These are phyloP conservation scores for Cisticola juncidis DNA, from an alignment of 2,113 vertebrate species.

Conservation along the genomic window DNA sequence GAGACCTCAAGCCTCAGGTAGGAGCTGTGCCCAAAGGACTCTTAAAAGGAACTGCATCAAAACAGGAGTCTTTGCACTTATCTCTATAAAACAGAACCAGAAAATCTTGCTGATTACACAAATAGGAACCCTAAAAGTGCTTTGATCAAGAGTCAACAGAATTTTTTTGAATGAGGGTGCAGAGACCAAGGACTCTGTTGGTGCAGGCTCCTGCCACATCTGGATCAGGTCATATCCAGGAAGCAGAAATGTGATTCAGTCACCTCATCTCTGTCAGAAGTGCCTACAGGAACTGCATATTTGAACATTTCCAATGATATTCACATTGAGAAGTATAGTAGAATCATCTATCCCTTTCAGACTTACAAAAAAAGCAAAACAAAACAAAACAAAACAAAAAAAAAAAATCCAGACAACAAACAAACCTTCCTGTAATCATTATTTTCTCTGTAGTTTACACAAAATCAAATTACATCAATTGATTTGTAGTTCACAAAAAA, in stretches of 20 bases:
- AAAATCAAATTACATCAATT: neutral
- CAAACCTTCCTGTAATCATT: neutral
- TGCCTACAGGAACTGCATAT: neutral
- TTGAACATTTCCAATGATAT: neutral
- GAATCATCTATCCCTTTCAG: neutral
- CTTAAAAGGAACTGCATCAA: neutral
- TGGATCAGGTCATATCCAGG: neutral
- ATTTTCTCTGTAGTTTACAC: neutral
- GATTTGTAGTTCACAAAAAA: neutral
- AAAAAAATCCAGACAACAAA: neutral
- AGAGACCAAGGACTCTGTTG: neutral
- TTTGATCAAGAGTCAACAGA: neutral
- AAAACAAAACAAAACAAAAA: too few relatives aligned
- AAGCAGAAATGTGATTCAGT: neutral
- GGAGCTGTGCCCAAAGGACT: neutral
- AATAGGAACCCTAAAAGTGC: neutral
- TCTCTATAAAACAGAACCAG: neutral
- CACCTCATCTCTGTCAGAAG: neutral
- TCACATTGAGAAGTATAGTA: neutral
- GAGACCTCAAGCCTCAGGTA: neutral
- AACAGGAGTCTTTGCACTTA: neutral
- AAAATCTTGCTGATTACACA: neutral
- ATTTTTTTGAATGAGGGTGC: neutral
- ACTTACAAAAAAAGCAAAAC: fast-evolving
- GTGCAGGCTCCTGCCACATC: neutral